Percentiles rank a stretch among this genome's conserved stretches.
Evolutionary conservation across 2,888 invertebrate species (phyloP).

Genomic region (Entomobrya proxima): DNA sequence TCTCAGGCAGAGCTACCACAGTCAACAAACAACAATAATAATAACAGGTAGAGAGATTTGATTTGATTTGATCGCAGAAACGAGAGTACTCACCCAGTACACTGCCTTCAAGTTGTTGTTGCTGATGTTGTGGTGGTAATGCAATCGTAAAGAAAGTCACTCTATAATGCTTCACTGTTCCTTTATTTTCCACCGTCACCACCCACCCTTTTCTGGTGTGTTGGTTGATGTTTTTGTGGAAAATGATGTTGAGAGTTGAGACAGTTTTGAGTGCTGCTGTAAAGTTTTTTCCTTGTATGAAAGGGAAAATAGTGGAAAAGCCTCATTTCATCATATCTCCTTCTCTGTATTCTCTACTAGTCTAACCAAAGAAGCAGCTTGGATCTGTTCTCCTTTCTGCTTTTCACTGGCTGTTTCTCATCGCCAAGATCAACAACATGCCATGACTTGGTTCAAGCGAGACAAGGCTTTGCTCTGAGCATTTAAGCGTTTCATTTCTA

Average conservation of each 20-base stretch:
- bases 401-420: too few species aligned
- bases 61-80: conserved; percentile 28
- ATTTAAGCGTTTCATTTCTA: conserved; percentile 43
- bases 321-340: too few species aligned
- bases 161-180: neutral
- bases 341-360: too few species aligned
- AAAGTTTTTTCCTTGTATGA: too few species aligned
- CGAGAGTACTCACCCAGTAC: neutral
- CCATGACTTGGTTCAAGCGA: conserved; percentile 5
- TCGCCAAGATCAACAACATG: too few species aligned
- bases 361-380: too few species aligned
- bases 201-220: neutral
- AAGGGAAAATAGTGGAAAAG: too few species aligned
- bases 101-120: neutral
- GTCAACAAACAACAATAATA: conserved; percentile 25
- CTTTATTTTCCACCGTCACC: neutral
- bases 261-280: too few species aligned
- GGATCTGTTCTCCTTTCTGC: too few species aligned
- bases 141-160: neutral
- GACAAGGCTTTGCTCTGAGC: conserved; percentile 21
- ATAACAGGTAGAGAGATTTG: conserved; percentile 38
- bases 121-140: neutral
- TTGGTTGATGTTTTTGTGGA: too few species aligned
- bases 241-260: too few species aligned
- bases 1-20: neutral